Evolutionary conservation across 2,113 vertebrate species (phyloP), one percentile per base, ranked within the genome.

Genomic region (Ceratotherium simum): DNA sequence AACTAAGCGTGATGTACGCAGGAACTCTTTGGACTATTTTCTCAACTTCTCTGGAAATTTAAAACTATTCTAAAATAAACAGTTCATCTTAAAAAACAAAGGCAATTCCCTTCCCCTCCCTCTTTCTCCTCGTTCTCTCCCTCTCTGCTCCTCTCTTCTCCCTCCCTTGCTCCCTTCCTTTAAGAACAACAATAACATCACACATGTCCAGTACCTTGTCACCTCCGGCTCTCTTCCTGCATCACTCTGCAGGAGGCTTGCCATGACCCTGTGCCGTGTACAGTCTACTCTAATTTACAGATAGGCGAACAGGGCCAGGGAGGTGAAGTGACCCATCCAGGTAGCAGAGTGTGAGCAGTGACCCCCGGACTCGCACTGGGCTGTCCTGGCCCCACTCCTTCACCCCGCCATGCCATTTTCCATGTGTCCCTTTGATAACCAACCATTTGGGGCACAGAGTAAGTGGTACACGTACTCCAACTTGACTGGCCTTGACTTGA

Each of bases 11-110:
- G 48, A 48, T 48, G 48, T 48, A 48, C 48, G 11, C 11, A 11
- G 48, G 48, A 48, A 48, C 48, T 48, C 48, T 48, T 48, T 11
- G 17, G 1, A 67, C 46, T 56, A 36, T 48, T 84, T 75, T 76
- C 18, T 91, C 48, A 33, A 25, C 48, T 84, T 91, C 89, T n/a
- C 90, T 56, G 39, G 75, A 91, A 73, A 78, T 60, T 73, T 33
- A 78, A 84, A 72, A 51, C 27, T 84, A 78, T 88, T 84, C 33
- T 39, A 14, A 70, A 91, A 76, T n/a, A 39, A 78, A 46, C 39
- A 76, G 13, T 72, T 80, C 51, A 54, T 36, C 27, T 42, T 10
- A 16, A 78, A 23, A 36, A 72, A 33, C 58, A 39, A 72, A 88
- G 21, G 39, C 60, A 25, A 72, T 64, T 11, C 23, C 8, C 29